Evolutionary conservation across 2,797 vertebrate species (phyloP).

Genomic region (Lacerta bilineata): DNA sequence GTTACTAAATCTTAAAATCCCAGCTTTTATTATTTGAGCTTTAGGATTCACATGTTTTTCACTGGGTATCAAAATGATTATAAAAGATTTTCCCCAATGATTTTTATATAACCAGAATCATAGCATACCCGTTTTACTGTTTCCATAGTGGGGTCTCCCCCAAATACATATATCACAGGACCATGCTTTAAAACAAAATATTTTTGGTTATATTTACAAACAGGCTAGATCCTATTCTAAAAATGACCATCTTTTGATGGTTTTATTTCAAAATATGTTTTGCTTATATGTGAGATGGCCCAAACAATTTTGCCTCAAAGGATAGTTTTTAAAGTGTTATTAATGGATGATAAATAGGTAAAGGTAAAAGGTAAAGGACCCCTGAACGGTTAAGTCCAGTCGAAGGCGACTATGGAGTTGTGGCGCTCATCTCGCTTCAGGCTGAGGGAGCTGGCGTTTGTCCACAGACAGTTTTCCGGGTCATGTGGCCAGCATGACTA

Average conservation of each 20-base stretch:
- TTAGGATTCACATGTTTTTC: background rate
- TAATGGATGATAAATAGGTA: no score
- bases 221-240: background rate
- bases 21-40: constrained; percentile 22
- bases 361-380: no score
- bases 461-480: no score
- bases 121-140: background rate
- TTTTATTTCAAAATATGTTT: background rate
- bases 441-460: no score
- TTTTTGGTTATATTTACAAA: constrained; percentile 13
- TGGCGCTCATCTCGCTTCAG: no score
- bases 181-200: constrained; percentile 18
- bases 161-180: background rate
- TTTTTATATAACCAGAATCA: constrained; percentile 14
- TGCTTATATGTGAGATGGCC: background rate
- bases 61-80: constrained; percentile 14
- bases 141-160: background rate
- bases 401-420: no score
- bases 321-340: background rate
- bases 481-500: no score
- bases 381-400: no score
- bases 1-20: constrained; percentile 3
- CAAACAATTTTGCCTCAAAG: background rate
- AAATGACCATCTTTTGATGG: background rate
- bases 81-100: constrained; percentile 20